A percentile compares a stretch with the other conserved stretches of the same genome.
Evolutionary conservation across 2,797 vertebrate species (phyloP).

Genomic region (Mustela erminea): DNA sequence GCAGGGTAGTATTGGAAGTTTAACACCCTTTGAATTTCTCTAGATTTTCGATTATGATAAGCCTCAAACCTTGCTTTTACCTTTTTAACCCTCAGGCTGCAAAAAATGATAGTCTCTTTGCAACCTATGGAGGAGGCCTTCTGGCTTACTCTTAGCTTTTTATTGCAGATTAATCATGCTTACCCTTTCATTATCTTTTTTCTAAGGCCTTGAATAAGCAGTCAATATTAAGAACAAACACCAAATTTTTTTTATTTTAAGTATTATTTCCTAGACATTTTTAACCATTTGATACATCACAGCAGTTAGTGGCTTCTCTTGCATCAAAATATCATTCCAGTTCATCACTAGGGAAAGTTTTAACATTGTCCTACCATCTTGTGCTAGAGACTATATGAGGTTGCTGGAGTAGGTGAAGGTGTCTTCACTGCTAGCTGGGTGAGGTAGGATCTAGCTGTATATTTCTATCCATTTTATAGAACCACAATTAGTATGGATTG

Average conservation of each 20-base stretch:
- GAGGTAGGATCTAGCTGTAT: neutral
- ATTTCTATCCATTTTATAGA: neutral
- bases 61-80: neutral
- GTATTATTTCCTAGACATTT: neutral
- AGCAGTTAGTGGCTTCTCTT: neutral
- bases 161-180: neutral
- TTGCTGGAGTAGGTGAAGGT: neutral
- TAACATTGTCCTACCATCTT: neutral
- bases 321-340: neutral
- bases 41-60: neutral
- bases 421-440: no score
- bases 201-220: neutral
- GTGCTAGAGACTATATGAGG: neutral
- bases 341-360: neutral
- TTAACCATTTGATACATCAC: neutral
- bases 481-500: neutral
- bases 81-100: neutral
- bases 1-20: neutral
- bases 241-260: neutral
- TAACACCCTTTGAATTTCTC: neutral
- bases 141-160: neutral
- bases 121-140: neutral
- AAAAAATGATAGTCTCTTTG: neutral
- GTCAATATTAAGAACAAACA: neutral
- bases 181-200: neutral